phyloP scores from a whole-genome alignment of 2,113 vertebrate genomes.

The Cyprinodon brontotheroides region DNA sequence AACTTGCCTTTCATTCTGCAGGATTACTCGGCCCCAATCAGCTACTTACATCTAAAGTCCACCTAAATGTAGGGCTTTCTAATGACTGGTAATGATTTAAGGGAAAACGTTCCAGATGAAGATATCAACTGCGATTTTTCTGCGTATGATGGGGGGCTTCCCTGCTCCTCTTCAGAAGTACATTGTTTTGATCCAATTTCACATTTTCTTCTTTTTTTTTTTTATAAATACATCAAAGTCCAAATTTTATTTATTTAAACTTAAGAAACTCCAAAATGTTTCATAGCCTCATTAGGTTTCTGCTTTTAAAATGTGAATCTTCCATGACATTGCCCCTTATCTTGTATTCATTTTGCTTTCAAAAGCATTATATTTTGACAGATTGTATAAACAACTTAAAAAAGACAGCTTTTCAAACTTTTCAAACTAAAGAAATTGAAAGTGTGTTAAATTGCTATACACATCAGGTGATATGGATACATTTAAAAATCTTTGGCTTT shows the following conservation, averaged over 20 bases:
- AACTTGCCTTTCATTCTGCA: neutral
- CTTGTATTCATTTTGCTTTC: neutral
- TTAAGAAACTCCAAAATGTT: neutral
- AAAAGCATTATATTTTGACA: neutral
- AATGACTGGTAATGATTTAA: neutral
- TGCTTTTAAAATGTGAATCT: neutral
- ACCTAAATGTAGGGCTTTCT: neutral
- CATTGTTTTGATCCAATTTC: neutral
- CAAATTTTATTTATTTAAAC: conserved; percentile 2
- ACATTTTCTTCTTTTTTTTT: neutral
- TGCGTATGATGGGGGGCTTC: neutral
- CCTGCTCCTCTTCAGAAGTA: neutral
- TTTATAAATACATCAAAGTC: neutral
- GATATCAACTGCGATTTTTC: neutral
- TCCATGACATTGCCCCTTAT: neutral
- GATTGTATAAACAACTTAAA: neutral
- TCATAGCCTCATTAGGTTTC: conserved; percentile 8
- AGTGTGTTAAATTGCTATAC: conserved; percentile 2
- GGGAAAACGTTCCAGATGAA: neutral
- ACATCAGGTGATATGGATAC: conserved; percentile 17
- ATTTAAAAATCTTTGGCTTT: conserved; percentile 17
- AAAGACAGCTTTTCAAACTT: neutral
- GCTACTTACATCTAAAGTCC: neutral
- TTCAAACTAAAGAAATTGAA: neutral
- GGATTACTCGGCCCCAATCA: neutral